Evolutionary conservation across 2,797 vertebrate genomes (phyloP), one percentile per base, ranked within the genome.

Genomic region (Myotis vivesi): DNA sequence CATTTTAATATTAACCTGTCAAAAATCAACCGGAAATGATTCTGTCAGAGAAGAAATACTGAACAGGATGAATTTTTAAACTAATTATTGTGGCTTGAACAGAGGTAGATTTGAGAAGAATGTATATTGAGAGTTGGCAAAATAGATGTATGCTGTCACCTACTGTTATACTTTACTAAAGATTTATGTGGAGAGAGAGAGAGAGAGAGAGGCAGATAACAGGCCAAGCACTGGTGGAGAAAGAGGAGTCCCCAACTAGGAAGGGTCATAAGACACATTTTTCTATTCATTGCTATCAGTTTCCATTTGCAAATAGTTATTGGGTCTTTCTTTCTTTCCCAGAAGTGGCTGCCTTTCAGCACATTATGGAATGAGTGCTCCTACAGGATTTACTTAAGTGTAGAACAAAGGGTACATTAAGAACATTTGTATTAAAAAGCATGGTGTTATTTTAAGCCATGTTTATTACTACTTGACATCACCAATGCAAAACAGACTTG

Each of bases 371-470:
- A 6, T n/a, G 49, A 89, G 8, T 8, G 1, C 20, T 73, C 68
- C 41, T 36, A 36, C 10, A 84, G 41, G 68, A 80, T 92, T 92
- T 88, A 81, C 80, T 57, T 87, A 76, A 76, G 12, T 90, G 17
- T 28, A 41, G 83, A 64, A 25, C 81, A 84, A 66, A 89, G 55
- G 17, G 41, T 53, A 92, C 41, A 76, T 76, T 36, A 88, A 75
- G 83, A 92, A 77, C 25, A 51, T 71, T 75, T 72, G 55, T 86
- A 30, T 79, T n/a, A 16, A 79, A 95, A 94, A 23, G 28, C 83
- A 59, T 85, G 59, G 57, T 38, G 46, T 53, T 85, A 95, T 92
- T 92, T 87, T 90, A 84, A 92, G 86, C 55, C 30, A 33, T 88
- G 33, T 94, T 94, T 91, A 84, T 91, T 71, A 33, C 33, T 49